Percentiles rank a stretch among this genome's conserved stretches.
Conservation (phyloP, 2,888 invertebrate genomes). For the Psococerastis gibbosa region DNA sequence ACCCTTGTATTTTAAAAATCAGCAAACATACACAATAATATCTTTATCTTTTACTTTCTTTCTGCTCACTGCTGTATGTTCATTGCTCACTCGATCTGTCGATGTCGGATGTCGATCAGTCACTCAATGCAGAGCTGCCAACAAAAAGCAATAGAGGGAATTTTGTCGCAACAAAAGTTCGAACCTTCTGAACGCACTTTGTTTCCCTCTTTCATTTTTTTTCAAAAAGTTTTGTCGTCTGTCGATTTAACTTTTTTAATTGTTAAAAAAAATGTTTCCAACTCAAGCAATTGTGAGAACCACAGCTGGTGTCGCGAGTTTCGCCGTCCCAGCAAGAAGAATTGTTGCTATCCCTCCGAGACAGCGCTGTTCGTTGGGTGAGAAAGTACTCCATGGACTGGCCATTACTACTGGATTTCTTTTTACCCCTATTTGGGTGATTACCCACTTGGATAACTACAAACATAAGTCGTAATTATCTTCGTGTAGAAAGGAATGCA, state of each 20-base stretch:
- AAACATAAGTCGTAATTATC: not conserved
- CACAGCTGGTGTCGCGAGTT: not conserved
- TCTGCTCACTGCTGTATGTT: not conserved
- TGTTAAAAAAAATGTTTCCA: not conserved
- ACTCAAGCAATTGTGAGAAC: not conserved
- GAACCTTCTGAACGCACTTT: no score
- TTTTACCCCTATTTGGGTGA: not conserved
- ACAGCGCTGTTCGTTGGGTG: not conserved
- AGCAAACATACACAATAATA: conserved; percentile 8
- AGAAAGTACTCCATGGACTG: not conserved
- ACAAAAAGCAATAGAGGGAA: no score
- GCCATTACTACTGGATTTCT: not conserved
- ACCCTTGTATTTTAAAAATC: no score
- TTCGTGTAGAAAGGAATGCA: no score
- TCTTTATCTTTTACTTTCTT: not conserved
- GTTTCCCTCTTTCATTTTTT: no score
- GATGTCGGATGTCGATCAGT: no score
- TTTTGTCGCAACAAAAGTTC: no score
- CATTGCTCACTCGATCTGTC: no score
- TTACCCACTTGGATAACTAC: not conserved
- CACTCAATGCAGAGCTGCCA: no score
- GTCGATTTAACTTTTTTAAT: no score
- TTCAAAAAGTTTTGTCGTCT: no score
- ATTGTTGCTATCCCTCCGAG: not conserved
- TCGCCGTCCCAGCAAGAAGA: not conserved